These are phyloP conservation scores for Agrochola lychnidis DNA, from an alignment of 2,888 invertebrate species.

Conservation along the genomic window DNA sequence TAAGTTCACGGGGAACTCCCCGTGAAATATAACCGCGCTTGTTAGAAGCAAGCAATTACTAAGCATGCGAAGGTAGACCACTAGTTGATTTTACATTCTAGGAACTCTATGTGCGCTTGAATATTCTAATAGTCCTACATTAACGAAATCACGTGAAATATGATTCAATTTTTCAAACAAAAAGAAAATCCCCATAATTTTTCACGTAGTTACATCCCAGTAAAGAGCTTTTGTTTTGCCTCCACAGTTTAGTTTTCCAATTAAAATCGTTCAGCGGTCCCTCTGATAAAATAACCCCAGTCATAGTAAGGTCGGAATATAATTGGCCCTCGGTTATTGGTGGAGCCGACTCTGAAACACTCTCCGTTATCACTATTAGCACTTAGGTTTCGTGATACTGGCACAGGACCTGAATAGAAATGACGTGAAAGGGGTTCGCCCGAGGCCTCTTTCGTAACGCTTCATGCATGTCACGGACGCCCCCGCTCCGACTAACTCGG, in stretches of 20 bases:
- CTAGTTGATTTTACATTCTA: slow-evolving; percentile 52
- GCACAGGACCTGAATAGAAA: slow-evolving; percentile 83
- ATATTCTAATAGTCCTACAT: background rate
- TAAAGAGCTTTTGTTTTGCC: slow-evolving; percentile 34
- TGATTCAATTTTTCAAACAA: background rate
- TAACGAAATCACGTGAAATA: background rate
- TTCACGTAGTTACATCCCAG: slow-evolving; percentile 2
- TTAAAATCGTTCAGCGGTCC: slow-evolving; percentile 50
- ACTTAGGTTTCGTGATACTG: slow-evolving; percentile 79
- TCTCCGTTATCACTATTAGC: slow-evolving; percentile 82
- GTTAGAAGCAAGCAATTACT: slow-evolving; percentile 42
- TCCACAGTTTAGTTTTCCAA: slow-evolving; percentile 49
- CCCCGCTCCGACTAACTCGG: slow-evolving; percentile 72
- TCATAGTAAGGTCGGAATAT: slow-evolving; percentile 66
- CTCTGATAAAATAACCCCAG: slow-evolving; percentile 57
- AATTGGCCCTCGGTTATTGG: slow-evolving; percentile 74
- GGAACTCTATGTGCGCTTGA: background rate
- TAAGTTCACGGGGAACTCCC: background rate
- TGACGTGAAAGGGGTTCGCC: slow-evolving; percentile 75
- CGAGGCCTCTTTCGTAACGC: slow-evolving; percentile 60
- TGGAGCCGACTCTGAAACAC: slow-evolving; percentile 67
- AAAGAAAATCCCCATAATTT: background rate
- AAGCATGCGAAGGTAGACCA: slow-evolving; percentile 40
- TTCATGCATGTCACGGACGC: slow-evolving; percentile 83
- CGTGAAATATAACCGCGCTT: slow-evolving; percentile 22